phyloP scores from a whole-genome alignment of 2,113 vertebrate species.

The Poecile atricapillus region DNA sequence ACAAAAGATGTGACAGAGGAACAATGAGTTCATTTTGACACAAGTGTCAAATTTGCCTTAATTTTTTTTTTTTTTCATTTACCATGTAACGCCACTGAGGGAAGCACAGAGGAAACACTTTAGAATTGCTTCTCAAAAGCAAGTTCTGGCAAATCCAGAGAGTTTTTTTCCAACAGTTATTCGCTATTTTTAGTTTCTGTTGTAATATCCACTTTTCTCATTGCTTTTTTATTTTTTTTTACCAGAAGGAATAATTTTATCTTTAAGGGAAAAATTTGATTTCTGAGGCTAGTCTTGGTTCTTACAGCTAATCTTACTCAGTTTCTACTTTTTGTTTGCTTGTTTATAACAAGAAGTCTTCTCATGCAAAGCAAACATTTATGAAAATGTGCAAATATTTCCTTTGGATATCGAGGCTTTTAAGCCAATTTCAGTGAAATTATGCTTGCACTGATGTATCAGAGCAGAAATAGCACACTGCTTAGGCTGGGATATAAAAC shows the following conservation, averaged over 20 bases:
- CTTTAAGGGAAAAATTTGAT: background rate
- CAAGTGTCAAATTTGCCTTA: slow-evolving; percentile 14
- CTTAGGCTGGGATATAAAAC: background rate
- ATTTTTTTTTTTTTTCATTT: background rate
- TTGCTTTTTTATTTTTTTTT: background rate
- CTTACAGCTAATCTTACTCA: background rate
- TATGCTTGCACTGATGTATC: background rate
- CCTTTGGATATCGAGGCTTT: background rate
- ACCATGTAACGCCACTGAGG: background rate
- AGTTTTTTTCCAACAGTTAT: background rate
- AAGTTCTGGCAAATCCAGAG: background rate
- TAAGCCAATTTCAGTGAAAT: background rate
- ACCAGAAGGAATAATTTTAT: background rate
- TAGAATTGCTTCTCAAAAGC: background rate
- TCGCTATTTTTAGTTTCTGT: background rate
- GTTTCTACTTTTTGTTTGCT: background rate
- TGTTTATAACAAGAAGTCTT: background rate
- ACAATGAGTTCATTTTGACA: background rate
- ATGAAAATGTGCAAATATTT: background rate
- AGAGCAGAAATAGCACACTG: background rate
- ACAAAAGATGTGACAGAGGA: background rate
- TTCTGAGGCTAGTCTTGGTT: background rate
- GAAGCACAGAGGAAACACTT: background rate
- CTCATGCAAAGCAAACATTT: background rate
- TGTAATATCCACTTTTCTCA: background rate